phyloP scores from a whole-genome alignment of 2,113 vertebrate species.

The Calyptommatus sinebrachiatus region DNA sequence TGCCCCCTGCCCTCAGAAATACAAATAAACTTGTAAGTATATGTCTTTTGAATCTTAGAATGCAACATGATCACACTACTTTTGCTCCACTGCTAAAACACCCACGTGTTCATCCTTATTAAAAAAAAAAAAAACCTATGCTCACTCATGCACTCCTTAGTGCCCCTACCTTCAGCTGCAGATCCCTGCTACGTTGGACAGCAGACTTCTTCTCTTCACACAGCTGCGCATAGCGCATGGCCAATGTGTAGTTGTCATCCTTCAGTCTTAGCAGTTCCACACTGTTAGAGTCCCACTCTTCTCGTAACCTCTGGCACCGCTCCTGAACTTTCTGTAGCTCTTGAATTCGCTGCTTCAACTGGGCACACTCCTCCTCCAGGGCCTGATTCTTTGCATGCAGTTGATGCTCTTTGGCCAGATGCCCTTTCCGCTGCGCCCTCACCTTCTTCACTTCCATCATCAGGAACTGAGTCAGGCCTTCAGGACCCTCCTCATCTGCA shows the following conservation, averaged over 20 bases:
- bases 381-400: constrained; percentile 84
- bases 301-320: constrained; percentile 82
- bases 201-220: constrained; percentile 87
- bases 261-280: constrained; percentile 87
- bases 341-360: constrained; percentile 78
- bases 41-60: no score
- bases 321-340: constrained; percentile 81
- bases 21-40: no score
- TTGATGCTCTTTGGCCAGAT: constrained; percentile 81
- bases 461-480: constrained; percentile 94
- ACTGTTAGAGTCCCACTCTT: constrained; percentile 84
- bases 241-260: constrained; percentile 89
- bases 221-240: constrained; percentile 86
- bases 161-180: constrained; percentile 81
- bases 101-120: neutral
- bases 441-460: constrained; percentile 89
- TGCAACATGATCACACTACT: rapidly evolving
- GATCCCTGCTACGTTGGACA: constrained; percentile 79
- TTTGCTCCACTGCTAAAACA: rapidly evolving
- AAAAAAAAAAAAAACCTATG: no score
- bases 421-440: constrained; percentile 82
- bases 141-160: rapidly evolving
- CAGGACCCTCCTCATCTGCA: constrained; percentile 90
- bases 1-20: no score
- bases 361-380: constrained; percentile 81